Conservation (phyloP, 1,140 invertebrate species). For the Gryon sp. region DNA sequence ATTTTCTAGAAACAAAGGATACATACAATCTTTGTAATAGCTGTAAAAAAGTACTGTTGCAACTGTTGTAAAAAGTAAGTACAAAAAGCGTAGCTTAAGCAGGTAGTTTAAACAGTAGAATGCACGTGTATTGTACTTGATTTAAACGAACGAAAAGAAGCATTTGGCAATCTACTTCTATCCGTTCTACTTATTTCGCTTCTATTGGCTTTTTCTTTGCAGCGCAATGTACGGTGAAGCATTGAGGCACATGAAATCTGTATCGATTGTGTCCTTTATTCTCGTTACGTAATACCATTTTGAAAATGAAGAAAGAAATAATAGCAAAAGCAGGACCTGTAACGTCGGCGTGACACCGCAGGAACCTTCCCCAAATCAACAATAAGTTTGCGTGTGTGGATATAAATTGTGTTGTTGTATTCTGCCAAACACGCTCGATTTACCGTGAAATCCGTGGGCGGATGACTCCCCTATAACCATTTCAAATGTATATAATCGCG, state of each 20-base stretch:
- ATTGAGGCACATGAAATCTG: conserved; percentile 62
- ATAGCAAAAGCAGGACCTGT: conserved; percentile 60
- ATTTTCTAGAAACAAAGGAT: too few relatives aligned
- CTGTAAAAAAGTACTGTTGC: too few relatives aligned
- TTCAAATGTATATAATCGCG: conserved; percentile 62
- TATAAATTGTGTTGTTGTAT: conserved; percentile 62
- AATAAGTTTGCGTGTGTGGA: too few relatives aligned
- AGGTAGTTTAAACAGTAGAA: conserved; percentile 57
- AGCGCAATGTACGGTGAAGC: conserved; percentile 40
- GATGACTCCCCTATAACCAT: conserved; percentile 58
- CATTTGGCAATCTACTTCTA: conserved; percentile 65
- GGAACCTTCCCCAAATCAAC: conserved; percentile 55
- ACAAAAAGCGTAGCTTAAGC: conserved; percentile 10
- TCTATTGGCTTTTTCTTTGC: conserved; percentile 52
- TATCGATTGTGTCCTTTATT: conserved; percentile 64
- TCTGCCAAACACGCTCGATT: conserved; percentile 65
- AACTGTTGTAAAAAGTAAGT: too few relatives aligned
- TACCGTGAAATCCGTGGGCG: conserved; percentile 66
- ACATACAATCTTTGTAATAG: too few relatives aligned
- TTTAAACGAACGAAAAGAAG: conserved; percentile 45
- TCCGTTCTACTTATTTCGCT: conserved; percentile 62
- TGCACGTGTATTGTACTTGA: conserved; percentile 54
- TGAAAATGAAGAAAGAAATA: conserved; percentile 41
- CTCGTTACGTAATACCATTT: conserved; percentile 66
- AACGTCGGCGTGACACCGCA: conserved; percentile 64